Percentiles rank a stretch among this genome's conserved stretches.
phyloP scores from a whole-genome alignment of 2,888 invertebrate genomes.

The Morinoia aosen region DNA sequence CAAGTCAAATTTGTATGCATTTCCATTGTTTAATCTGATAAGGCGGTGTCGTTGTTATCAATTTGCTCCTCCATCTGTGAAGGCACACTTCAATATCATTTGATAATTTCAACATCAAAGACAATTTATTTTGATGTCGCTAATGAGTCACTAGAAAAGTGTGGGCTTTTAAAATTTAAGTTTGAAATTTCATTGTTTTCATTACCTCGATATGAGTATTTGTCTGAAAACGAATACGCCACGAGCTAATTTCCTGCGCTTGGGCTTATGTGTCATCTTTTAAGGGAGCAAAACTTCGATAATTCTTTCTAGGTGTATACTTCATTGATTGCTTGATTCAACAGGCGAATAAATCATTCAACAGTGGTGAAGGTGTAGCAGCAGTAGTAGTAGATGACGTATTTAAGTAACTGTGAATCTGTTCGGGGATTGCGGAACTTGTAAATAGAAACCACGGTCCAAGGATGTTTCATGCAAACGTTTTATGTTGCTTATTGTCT shows the following conservation, averaged over 20 bases:
- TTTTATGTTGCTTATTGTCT: no score
- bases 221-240: background rate
- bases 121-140: background rate
- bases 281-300: background rate
- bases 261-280: background rate
- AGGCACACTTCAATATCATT: background rate
- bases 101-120: background rate
- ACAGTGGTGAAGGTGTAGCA: background rate
- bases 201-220: background rate
- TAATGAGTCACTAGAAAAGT: background rate
- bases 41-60: background rate
- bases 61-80: background rate
- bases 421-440: background rate
- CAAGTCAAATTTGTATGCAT: background rate
- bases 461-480: background rate
- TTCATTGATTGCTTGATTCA: background rate
- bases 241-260: background rate
- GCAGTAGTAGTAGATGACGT: background rate
- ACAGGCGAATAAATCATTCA: background rate
- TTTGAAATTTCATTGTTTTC: background rate
- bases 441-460: background rate
- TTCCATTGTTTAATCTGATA: background rate
- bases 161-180: background rate
- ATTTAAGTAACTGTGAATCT: background rate
- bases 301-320: background rate